phyloP scores from a whole-genome alignment of 1,140 invertebrate genomes.

The Meloidogyne exigua region DNA sequence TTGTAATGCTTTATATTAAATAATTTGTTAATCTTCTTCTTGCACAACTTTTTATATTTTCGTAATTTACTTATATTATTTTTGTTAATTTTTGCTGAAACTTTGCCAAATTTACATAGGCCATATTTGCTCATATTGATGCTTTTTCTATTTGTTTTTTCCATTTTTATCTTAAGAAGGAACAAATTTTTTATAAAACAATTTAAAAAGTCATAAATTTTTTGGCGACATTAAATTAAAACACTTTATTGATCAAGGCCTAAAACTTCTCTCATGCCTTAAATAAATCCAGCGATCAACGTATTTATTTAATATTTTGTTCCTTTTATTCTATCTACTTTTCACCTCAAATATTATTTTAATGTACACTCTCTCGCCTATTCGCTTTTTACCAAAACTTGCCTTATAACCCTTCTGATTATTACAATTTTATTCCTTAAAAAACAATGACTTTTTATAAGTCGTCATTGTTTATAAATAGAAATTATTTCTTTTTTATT shows the following conservation, averaged over 20 bases:
- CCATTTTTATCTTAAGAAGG: no score
- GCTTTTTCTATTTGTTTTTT: background rate
- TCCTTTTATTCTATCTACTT: background rate
- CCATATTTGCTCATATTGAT: slow-evolving; percentile 5
- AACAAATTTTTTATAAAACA: no score
- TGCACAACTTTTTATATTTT: background rate
- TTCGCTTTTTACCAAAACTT: background rate
- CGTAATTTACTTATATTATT: no score
- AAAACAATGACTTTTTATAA: background rate
- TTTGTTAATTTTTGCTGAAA: background rate
- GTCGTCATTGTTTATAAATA: slow-evolving; percentile 1
- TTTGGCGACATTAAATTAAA: background rate
- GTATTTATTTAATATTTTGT: no score
- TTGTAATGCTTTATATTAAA: no score
- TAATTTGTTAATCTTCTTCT: background rate
- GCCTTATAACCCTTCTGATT: background rate
- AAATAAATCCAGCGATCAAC: no score
- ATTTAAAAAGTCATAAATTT: background rate
- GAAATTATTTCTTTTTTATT: background rate
- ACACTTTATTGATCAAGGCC: no score
- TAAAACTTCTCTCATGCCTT: no score
- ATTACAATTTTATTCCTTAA: background rate
- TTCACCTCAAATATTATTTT: background rate
- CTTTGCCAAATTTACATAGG: background rate
- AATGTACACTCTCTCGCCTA: background rate